phyloP scores from a whole-genome alignment of 2,113 vertebrate genomes.

The Glaucidium brasilianum region DNA sequence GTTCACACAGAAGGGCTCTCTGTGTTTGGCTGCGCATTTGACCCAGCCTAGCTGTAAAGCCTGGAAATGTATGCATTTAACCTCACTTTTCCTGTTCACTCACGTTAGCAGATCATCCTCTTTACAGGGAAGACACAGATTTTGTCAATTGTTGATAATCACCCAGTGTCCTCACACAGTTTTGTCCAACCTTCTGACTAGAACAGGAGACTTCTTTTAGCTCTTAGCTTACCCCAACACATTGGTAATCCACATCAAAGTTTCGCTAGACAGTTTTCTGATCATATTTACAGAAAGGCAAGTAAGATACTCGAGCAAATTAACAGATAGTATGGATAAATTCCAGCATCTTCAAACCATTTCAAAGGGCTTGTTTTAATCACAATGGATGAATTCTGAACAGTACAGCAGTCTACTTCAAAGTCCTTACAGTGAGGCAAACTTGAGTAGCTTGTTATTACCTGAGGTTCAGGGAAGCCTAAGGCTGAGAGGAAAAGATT shows the following conservation, averaged over 20 bases:
- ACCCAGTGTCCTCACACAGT: background rate
- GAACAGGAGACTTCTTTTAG: background rate
- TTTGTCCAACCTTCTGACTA: background rate
- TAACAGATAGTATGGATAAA: background rate
- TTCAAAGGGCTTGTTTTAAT: background rate
- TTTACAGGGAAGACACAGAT: background rate
- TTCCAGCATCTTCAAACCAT: background rate
- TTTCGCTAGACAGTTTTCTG: background rate
- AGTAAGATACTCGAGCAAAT: background rate
- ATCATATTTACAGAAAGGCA: background rate
- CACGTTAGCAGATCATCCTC: background rate
- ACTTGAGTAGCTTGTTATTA: background rate
- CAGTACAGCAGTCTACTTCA: background rate
- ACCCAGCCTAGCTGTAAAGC: background rate
- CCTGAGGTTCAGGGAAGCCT: background rate
- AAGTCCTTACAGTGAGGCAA: background rate
- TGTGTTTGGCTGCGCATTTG: background rate
- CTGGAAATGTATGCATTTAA: background rate
- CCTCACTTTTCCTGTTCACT: rapidly evolving
- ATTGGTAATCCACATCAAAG: background rate
- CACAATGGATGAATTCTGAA: background rate
- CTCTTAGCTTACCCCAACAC: background rate
- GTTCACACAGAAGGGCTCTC: background rate
- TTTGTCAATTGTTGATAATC: background rate
- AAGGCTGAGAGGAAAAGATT: background rate